Conservation (phyloP, 2,113 vertebrate species). For the Eulemur macaco region DNA sequence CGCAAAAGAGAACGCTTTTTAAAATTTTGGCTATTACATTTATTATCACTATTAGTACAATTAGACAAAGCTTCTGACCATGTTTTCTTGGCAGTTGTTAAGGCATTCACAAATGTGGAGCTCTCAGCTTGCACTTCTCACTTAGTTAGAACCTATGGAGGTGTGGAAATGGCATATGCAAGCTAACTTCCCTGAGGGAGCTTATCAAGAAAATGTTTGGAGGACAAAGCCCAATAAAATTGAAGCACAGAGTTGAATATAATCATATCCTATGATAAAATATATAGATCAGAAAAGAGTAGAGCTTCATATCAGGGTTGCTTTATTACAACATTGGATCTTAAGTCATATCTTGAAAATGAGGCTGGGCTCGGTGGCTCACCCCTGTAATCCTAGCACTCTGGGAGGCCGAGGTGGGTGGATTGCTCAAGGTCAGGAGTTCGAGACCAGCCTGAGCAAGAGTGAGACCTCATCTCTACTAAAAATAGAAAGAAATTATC, state of each 20-base stretch:
- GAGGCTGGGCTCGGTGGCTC: no score
- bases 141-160: neutral
- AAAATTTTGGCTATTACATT: neutral
- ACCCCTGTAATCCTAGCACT: no score
- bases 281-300: neutral
- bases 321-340: neutral
- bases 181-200: neutral
- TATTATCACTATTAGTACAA: neutral
- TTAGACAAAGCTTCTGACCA: neutral
- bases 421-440: no score
- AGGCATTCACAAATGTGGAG: neutral
- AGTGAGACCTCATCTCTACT: no score
- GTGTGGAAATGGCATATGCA: rapidly evolving
- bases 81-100: neutral
- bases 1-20: neutral
- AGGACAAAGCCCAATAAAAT: neutral
- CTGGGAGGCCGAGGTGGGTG: no score
- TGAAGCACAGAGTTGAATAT: neutral
- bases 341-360: neutral
- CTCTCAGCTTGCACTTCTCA: neutral
- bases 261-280: neutral
- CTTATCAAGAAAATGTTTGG: neutral
- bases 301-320: neutral
- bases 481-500: no score
- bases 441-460: no score